Evolutionary conservation across 1,140 invertebrate genomes (phyloP), one percentile per base, ranked within the genome.

Genomic region (Charaxes varanes): DNA sequence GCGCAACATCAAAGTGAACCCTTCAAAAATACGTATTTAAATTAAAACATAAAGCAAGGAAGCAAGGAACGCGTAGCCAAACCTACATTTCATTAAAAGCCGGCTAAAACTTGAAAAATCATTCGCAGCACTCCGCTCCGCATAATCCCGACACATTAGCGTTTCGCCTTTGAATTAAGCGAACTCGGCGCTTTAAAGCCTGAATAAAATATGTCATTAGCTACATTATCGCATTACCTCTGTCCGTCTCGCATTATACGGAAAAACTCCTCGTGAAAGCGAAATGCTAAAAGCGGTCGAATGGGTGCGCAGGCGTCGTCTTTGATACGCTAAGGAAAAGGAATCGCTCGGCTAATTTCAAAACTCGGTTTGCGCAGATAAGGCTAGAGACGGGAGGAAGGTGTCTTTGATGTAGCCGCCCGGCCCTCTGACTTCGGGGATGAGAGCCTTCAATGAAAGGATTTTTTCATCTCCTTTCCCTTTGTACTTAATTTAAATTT

Each of bases 401-500:
- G 66, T 70, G 72, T 73, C 74, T 82, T 79, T 79, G 74, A 79
- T 82, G 70, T 79, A 62, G 65, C 76, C 66, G 68, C 64, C 68
- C 72, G 62, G 65, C 77, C 74, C 70, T 67, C 73, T 69, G 66
- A 71, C 78, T 77, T 62, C 60, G 55, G 65, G 65, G 78, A 78
- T 76, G 77, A 79, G 77, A 73, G 77, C 74, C 77, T 74, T 77
- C 73, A 77, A 79, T 83, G 78, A 80, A 83, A 83, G 78, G 78
- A 83, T 83, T 78, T 83, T 82, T 83, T 71, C 65, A 72, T 74
- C 69, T 78, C 63, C 69, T 72, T 78, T 74, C 76, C 72, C 73
- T 83, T 83, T 83, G 79, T 83, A 80, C 79, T 83, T 83, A 83
- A 83, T 83, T 83, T 83, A 83, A 83, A 83, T 83, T 83, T 83